phyloP scores from a whole-genome alignment of 2,888 invertebrate genomes.

The Drosophila meridiana region DNA sequence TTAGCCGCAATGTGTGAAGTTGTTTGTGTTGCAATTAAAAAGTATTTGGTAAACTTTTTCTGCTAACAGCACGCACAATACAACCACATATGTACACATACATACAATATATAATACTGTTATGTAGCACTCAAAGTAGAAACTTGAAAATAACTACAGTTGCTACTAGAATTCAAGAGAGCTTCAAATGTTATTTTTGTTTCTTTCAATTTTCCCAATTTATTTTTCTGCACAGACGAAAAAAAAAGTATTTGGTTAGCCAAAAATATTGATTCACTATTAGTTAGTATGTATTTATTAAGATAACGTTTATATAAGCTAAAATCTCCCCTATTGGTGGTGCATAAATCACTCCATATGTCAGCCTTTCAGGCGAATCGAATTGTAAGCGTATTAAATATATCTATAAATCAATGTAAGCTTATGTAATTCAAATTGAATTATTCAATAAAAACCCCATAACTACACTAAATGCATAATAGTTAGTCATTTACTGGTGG shows the following conservation, averaged over 20 bases:
- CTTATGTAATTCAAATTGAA: not conserved
- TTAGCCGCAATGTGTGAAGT: not conserved
- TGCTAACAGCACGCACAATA: not conserved
- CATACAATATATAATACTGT: not conserved
- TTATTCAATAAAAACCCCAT: not conserved
- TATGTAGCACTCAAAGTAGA: not conserved
- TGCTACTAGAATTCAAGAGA: not conserved
- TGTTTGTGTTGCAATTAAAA: not conserved
- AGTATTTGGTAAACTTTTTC: constrained; percentile 1
- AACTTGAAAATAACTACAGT: not conserved
- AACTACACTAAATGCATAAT: constrained; percentile 18
- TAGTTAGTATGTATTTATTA: not conserved
- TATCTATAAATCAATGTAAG: not conserved
- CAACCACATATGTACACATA: not conserved
- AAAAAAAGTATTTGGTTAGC: not conserved
- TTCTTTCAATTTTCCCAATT: not conserved
- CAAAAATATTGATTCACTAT: not conserved
- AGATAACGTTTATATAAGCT: not conserved
- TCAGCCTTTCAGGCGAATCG: no score
- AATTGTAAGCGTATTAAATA: not conserved
- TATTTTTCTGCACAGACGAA: not conserved
- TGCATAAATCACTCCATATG: not conserved
- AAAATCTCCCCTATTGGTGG: not conserved
- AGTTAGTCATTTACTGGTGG: constrained; percentile 28
- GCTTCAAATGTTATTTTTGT: not conserved